These are phyloP conservation scores for Cyclargus thomasi DNA, from an alignment of 1,140 invertebrate species.

Conservation along the genomic window DNA sequence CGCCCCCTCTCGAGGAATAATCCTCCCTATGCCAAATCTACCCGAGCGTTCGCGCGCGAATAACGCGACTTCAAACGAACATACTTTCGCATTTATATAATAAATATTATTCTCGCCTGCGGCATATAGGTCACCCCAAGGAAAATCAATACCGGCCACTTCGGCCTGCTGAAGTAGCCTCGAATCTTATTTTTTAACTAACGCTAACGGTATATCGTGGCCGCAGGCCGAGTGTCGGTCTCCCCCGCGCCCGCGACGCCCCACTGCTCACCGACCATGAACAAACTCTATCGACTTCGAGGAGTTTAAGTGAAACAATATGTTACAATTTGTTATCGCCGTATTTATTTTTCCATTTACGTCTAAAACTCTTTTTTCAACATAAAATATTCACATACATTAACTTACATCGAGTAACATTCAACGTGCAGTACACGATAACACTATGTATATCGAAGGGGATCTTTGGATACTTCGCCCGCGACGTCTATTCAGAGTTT, in stretches of 20 bases:
- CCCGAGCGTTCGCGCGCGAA: neutral
- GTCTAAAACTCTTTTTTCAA: constrained; percentile 58
- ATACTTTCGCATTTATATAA: neutral
- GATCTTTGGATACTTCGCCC: constrained; percentile 62
- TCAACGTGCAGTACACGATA: constrained; percentile 57
- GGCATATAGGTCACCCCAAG: constrained; percentile 10
- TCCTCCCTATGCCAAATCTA: neutral
- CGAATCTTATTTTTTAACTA: neutral
- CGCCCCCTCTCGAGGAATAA: neutral
- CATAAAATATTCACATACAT: constrained; percentile 66
- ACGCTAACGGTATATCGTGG: neutral
- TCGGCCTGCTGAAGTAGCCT: neutral
- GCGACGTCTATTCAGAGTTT: constrained; percentile 56
- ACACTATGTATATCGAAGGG: constrained; percentile 50
- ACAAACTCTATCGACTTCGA: neutral
- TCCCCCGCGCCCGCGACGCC: too few relatives aligned
- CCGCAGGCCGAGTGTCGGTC: neutral
- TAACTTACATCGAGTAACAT: constrained; percentile 64
- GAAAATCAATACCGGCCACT: constrained; percentile 26
- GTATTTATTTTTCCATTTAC: constrained; percentile 61
- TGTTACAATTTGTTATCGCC: constrained; percentile 57
- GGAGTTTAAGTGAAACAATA: constrained; percentile 30
- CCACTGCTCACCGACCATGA: neutral
- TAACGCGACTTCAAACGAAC: neutral
- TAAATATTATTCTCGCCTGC: neutral